phyloP scores from a whole-genome alignment of 2,888 invertebrate genomes.

The Eudasyphora cyanicolor region DNA sequence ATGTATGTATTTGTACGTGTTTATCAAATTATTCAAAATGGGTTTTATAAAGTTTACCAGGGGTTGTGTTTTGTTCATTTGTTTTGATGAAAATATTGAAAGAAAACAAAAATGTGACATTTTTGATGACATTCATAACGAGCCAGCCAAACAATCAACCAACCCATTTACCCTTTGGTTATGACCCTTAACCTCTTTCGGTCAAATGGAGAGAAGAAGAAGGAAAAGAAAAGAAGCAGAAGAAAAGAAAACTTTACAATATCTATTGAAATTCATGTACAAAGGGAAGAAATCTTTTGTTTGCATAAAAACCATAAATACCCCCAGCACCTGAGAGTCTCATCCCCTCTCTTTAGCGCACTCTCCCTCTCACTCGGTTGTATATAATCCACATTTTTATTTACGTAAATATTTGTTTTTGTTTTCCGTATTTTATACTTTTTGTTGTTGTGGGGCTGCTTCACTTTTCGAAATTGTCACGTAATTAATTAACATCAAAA shows the following conservation, averaged over 20 bases:
- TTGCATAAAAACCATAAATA: slow-evolving; percentile 3
- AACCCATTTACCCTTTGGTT: background rate
- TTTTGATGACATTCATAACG: background rate
- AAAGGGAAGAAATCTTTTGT: slow-evolving; percentile 15
- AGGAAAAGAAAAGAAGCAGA: background rate
- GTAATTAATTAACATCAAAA: slow-evolving; percentile 41
- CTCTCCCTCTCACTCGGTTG: background rate
- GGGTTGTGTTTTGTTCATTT: background rate
- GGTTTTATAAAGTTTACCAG: background rate
- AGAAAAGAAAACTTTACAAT: background rate
- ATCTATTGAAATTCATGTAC: background rate
- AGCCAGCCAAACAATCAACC: background rate
- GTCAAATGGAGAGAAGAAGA: too few relatives aligned
- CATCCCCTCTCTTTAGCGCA: background rate
- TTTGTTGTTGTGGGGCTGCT: background rate
- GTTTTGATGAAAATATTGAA: background rate
- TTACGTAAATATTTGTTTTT: slow-evolving; percentile 19
- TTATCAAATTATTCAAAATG: background rate
- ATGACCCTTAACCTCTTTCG: background rate
- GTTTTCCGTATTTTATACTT: background rate
- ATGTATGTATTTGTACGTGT: background rate
- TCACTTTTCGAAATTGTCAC: slow-evolving; percentile 34
- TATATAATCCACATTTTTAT: background rate
- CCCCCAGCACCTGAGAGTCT: background rate
- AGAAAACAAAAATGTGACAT: background rate